Base-by-base conservation (phyloP, 2,797 vertebrate species). In the Falco concolor region DNA sequence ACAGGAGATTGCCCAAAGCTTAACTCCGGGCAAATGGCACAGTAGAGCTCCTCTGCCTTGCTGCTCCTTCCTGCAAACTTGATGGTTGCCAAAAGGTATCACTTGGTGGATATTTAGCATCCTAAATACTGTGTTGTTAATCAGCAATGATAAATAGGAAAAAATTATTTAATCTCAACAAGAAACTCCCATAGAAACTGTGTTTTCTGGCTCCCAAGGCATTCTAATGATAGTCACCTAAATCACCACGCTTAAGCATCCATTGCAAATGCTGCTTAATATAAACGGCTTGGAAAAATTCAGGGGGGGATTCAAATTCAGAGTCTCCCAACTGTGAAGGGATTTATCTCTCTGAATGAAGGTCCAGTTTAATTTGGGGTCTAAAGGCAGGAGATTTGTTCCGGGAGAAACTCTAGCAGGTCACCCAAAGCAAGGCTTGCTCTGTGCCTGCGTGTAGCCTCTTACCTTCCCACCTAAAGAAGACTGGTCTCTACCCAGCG, bases 381-480 rank as follows among this genome's bases (percentile, higher is more conserved):
- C 27, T 61, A 61, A 63, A 84, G 57, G 34, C 24, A n/a, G 40
- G 25, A 54, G 59, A 22, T 56, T 61, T 22, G 5, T 50, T 68
- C 50, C 38, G 44, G 21, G 23, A 85, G 60, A 67, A 63, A 44
- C n/a, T 38, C 4, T 0, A 50, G 45, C 22, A 59, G 45, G 12
- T 42, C 24, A 68, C 34, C 24, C 69, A 22, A 85, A 68, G 67
- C 49, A 52, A 28, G 36, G 19, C 16, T 84, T 42, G 59, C 27
- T 57, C 20, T 6, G 1, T 19, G 8, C 36, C n/a, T 34, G 5
- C 0, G 1, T 16, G 22, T 12, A 56, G 28, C 32, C 28, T 24
- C 28, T 59, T 56, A 16, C 9, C 20, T 38, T 73, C 65, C 27
- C n/a, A 68, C 49, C 42, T 60, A 5, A 54, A 70, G 49, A 22